Conservation (phyloP, 2,113 vertebrate genomes). For the Chaetodon auriga region DNA sequence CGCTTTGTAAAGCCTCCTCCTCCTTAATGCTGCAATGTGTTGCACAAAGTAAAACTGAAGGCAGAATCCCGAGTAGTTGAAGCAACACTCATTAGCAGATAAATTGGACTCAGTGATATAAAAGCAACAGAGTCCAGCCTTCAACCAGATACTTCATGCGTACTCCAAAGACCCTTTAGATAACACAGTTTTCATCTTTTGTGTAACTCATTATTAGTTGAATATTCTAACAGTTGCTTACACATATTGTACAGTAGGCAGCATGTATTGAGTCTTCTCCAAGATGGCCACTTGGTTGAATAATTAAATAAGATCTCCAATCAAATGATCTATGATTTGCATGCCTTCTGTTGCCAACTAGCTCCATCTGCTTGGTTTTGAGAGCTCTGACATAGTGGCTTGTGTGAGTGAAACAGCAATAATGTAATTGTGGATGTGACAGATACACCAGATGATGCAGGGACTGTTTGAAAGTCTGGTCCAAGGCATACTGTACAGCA, state of each 20-base stretch:
- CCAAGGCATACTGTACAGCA: conserved; percentile 75
- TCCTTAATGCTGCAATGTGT: conserved; percentile 13
- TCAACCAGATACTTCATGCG: conserved; percentile 34
- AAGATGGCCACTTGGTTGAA: conserved; percentile 81
- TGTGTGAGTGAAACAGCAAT: conserved; percentile 81
- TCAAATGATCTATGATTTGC: conserved; percentile 84
- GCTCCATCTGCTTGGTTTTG: conserved; percentile 85
- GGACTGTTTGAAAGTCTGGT: conserved; percentile 77
- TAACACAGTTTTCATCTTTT: conserved; percentile 50
- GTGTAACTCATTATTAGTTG: conserved; percentile 60
- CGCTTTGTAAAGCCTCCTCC: conserved; percentile 17
- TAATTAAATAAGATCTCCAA: conserved; percentile 84
- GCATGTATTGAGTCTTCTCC: conserved; percentile 68
- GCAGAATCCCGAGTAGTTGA: conserved; percentile 47
- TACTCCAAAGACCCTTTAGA: not conserved
- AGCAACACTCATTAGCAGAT: conserved; percentile 45
- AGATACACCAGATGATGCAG: conserved; percentile 82
- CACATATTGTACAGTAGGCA: conserved; percentile 81
- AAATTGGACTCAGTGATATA: not conserved
- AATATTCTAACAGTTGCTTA: conserved; percentile 76
- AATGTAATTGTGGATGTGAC: conserved; percentile 82
- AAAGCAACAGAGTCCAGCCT: conserved; percentile 1
- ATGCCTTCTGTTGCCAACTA: conserved; percentile 82
- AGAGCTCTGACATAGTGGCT: conserved; percentile 84
- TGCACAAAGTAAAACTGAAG: conserved; percentile 47